phyloP scores from a whole-genome alignment of 2,888 invertebrate genomes.

The Pteria penguin region DNA sequence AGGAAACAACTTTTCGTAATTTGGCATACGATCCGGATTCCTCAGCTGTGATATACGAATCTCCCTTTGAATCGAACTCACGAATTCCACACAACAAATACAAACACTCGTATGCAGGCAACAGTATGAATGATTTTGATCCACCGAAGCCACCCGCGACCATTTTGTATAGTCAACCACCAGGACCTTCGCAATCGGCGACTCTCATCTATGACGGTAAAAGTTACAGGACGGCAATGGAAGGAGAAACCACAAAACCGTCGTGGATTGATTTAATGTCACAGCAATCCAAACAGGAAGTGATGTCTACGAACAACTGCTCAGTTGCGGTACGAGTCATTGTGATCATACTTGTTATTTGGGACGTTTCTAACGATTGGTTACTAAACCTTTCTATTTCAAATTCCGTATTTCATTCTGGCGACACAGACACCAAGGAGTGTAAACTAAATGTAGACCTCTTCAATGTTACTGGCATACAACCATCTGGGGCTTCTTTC shows the following conservation, averaged over 20 bases:
- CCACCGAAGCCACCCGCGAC: neutral
- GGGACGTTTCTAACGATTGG: constrained; percentile 42
- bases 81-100: neutral
- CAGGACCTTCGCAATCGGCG: neutral
- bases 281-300: neutral
- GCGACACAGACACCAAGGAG: neutral
- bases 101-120: no score
- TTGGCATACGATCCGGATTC: neutral
- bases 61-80: neutral
- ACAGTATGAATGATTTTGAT: no score
- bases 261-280: constrained; percentile 3
- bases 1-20: neutral
- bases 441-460: neutral
- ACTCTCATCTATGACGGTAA: constrained; percentile 16
- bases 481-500: neutral
- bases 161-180: neutral
- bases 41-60: neutral
- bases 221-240: neutral
- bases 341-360: constrained; percentile 24
- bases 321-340: constrained; percentile 15
- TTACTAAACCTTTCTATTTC: constrained; percentile 17
- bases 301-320: neutral
- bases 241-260: neutral
- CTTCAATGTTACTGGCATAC: neutral
- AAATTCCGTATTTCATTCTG: neutral